Base-by-base conservation (phyloP, 2,888 invertebrate species). In the Mongoloraphidia duomilia region DNA sequence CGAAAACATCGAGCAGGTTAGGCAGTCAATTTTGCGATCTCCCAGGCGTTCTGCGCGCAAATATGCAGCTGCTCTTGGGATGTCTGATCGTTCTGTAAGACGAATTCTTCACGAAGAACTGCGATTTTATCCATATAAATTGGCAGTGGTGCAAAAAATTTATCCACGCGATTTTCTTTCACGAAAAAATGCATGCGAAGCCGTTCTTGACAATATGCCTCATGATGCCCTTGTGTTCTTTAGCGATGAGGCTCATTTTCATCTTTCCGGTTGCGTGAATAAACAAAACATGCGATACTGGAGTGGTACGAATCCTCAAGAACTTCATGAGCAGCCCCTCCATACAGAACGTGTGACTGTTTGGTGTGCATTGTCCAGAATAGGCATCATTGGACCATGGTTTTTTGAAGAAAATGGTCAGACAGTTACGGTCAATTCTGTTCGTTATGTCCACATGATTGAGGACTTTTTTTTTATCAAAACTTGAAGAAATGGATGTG, bases 81-180 rank as follows among this genome's bases (percentile, higher is more conserved):
- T 60, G 35, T 58, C 56, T 26, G 51, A 54, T 51, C 54, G 58
- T 48, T 55, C 53, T 34, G 55, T 55, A 40, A 49, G 57, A 47
- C 44, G 54, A 56, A 59, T 61, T 56, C 53, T 61, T 41, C 58
- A 58, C 46, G 49, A 53, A 41, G 52, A 58, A 39, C 54, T 62
- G 42, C 53, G 57, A 47, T 59, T 55, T 45, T 59, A 61, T 55
- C 58, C 59, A 1, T 60, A 59, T 54, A 61, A 59, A 48, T 46
- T 61, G n/a, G n/a, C n/a, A n/a, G n/a, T n/a, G n/a, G n/a, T n/a
- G n/a, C n/a, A n/a, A n/a, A 12, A 37, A 12, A n/a, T 37, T 11
- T 12, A 12, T 37, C 4, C 55, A 57, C 52, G 53, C 26, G n/a
- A n/a, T n/a, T n/a, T n/a, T n/a, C 59, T 61, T 51, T 50, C 49